phyloP scores from a whole-genome alignment of 1,140 invertebrate genomes.

The Bombus consobrinus region DNA sequence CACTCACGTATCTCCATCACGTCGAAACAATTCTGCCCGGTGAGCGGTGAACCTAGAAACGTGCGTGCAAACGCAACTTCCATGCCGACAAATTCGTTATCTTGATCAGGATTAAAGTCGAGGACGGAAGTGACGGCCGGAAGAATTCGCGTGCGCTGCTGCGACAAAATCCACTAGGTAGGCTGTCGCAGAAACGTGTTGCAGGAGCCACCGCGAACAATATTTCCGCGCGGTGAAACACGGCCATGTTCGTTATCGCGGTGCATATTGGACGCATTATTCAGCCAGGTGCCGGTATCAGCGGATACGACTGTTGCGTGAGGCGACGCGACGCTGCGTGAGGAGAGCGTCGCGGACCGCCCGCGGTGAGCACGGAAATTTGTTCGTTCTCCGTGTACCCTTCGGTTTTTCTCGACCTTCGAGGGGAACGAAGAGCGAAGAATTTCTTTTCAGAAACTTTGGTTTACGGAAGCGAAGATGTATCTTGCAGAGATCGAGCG shows the following conservation, averaged over 20 bases:
- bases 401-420: not conserved
- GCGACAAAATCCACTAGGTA: slow-evolving; percentile 21
- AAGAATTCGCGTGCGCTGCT: slow-evolving; percentile 42
- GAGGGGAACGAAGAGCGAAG: not conserved
- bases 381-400: not conserved
- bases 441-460: not conserved
- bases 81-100: slow-evolving; percentile 12
- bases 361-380: slow-evolving; percentile 35
- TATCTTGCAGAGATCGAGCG: too few relatives aligned
- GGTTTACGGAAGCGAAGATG: too few relatives aligned
- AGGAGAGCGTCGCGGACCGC: slow-evolving; percentile 23
- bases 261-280: slow-evolving; percentile 52
- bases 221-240: slow-evolving; percentile 40
- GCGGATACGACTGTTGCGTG: slow-evolving; percentile 27
- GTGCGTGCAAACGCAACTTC: slow-evolving; percentile 12
- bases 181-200: slow-evolving; percentile 30
- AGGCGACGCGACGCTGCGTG: slow-evolving; percentile 41
- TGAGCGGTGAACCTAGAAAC: not conserved
- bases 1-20: not conserved
- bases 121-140: not conserved
- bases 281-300: slow-evolving; percentile 24
- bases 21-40: not conserved
- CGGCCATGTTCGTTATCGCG: slow-evolving; percentile 40
- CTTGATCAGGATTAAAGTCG: slow-evolving; percentile 31
- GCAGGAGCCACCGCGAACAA: slow-evolving; percentile 19